Base-by-base conservation (phyloP, 2,888 invertebrate genomes). In the Ypsolopha scabrella region DNA sequence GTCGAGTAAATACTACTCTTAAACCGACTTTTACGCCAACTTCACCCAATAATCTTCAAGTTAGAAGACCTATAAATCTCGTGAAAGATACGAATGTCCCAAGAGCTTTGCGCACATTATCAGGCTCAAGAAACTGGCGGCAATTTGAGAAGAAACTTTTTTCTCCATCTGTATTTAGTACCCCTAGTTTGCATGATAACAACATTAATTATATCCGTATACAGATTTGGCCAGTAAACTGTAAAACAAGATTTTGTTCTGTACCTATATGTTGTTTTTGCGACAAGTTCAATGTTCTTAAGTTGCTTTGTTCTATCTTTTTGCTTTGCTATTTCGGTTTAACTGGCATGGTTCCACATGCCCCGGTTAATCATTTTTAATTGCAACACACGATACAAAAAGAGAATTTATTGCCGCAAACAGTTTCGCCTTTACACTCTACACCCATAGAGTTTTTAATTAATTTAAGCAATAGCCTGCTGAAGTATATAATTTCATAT, bases 391-490 rank as follows among this genome's bases (percentile, higher is more conserved):
- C 48, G 46, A 48, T 48, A 51, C 55, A 45, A 45, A 48, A 44
- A 44, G 41, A 52, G 50, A 48, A 52, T 56, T 56, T 56, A 56
- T 50, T 35, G 43, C 41, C 13, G 44, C 41, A 13, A 45, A 36
- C 34, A 13, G 13, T 48, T 47, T 35, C 39, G 13, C 48, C 6
- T 39, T 24, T 24, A 41, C 52, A 55, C 24, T 24, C 24, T 24
- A 24, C 24, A 24, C 24, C 53, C 47, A 41, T 47, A 52, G 51
- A 52, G 55, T 60, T 62, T 67, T 61, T 68, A 68, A 71, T 72
- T 72, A 71, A 71, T 75, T 68, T 61, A 65, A 58, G 64, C 67
- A 70, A 72, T 64, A 68, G 65, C 68, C 66, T 68, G 67, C 67
- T 67, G 65, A 68, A 63, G 65, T 66, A 60, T 62, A 64, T 71